Evolutionary conservation across 2,888 invertebrate species (phyloP).

Genomic region (Scaptomyza caliginosa): DNA sequence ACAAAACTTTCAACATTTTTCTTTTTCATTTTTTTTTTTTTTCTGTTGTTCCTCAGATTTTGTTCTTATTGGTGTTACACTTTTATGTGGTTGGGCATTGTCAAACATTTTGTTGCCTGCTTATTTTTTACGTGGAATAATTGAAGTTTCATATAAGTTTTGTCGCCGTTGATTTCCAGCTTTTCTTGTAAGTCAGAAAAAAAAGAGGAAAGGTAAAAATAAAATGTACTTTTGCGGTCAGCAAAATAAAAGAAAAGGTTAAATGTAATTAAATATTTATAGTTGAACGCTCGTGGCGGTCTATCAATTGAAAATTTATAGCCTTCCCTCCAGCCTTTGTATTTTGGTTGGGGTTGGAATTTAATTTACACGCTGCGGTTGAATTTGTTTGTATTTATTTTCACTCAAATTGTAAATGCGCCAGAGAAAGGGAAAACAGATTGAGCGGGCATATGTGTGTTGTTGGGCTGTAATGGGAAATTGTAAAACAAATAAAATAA

Average conservation of each 20-base stretch:
- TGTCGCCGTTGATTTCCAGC: conserved; percentile 27
- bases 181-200: conserved; percentile 29
- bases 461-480: conserved; percentile 38
- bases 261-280: conserved; percentile 75
- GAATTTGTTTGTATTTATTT: conserved; percentile 63
- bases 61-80: background rate
- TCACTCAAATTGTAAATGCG: conserved; percentile 67
- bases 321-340: conserved; percentile 4
- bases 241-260: conserved; percentile 55
- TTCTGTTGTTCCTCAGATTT: conserved; percentile 9
- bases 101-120: conserved; percentile 38
- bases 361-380: conserved; percentile 63
- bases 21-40: conserved; percentile 10
- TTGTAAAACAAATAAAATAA: conserved; percentile 55
- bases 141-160: conserved; percentile 75
- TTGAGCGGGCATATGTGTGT: background rate
- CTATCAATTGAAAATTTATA: conserved; percentile 71
- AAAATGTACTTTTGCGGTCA: conserved; percentile 48
- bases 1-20: conserved; percentile 12
- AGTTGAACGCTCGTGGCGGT: conserved; percentile 37
- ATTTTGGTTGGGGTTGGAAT: conserved; percentile 28
- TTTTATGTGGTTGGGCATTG: conserved; percentile 24
- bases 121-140: conserved; percentile 78
- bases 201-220: too few species aligned
- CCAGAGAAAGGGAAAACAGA: background rate